Evolutionary conservation across 1,140 invertebrate genomes (phyloP), one percentile per base, ranked within the genome.

Genomic region (Ruditapes philippinarum): DNA sequence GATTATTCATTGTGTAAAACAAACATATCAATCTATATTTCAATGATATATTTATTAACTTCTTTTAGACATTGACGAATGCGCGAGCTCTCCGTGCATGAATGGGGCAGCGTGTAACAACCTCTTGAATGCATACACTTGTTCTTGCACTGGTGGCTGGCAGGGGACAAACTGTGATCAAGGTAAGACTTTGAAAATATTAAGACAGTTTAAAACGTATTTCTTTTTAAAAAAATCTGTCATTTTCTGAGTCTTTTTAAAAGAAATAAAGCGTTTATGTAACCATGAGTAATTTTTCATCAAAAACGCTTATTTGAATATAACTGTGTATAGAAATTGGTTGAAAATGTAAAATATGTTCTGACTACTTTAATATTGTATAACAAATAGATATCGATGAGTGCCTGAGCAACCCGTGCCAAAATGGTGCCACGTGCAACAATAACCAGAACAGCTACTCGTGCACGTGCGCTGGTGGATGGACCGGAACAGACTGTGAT

Each of bases 61-160:
- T n/a, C n/a, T 60, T 60, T 60, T 31, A 4, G 78, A 91, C 31
- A 89, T 92, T n/a, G 60, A 92, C 79, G 90, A 92, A 25, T 93
- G 92, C 79, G 28, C 36, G 22, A 85, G 54, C 17, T 11, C 36
- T 25, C 93, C 93, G 2, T 94, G 93, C 87, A 42, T 51, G 28
- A 91, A 94, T 81, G 91, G 90, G 36, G 92, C 88, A 17, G 87
- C 79, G n/a, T 93, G 91, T 88, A 45, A 90, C 31, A 57, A 49
- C 96, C 96, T 54, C 96, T 96, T 84, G 19, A 45, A 38, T n/a
- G 54, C 17, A 12, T 91, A 79, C 49, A 17, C 31, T 3, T 91
- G 91, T 51, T 76, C 0, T 5, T 92, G 89, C 82, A 22, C 86
- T 17, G 49, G 36, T 51, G 91, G 91, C 4, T 92, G 81, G 65